Conservation (phyloP, 2,888 invertebrate genomes). For the Aricia artaxerxes region DNA sequence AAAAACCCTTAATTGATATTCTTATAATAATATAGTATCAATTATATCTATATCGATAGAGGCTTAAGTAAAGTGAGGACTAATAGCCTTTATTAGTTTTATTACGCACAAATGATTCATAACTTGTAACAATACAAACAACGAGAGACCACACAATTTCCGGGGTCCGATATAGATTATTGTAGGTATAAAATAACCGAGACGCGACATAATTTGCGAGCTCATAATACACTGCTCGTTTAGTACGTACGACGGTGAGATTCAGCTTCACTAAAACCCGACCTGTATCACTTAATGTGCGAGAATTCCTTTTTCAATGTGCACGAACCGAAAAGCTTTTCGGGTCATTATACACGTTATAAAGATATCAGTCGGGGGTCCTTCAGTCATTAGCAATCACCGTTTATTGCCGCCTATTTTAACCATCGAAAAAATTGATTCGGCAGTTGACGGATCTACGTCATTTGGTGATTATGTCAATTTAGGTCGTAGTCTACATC, state of each 20-base stretch:
- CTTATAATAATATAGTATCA: too few relatives aligned
- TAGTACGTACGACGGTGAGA: neutral
- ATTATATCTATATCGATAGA: neutral
- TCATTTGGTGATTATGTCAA: too few relatives aligned
- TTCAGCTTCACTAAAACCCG: neutral
- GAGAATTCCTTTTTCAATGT: neutral
- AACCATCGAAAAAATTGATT: neutral
- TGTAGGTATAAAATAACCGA: neutral
- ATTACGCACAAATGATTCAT: conserved; percentile 23
- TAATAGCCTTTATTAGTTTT: conserved; percentile 1
- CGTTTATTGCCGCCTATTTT: neutral
- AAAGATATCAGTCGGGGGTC: conserved; percentile 7
- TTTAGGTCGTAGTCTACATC: too few relatives aligned
- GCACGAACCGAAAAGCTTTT: conserved; percentile 3
- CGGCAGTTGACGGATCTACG: too few relatives aligned
- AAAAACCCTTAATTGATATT: too few relatives aligned
- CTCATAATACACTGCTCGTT: conserved; percentile 4
- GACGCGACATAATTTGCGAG: neutral
- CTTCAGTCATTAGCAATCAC: neutral
- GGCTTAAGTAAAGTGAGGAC: neutral
- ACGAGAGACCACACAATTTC: conserved; percentile 3
- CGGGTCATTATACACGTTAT: conserved; percentile 3
- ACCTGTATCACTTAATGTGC: neutral
- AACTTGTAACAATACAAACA: neutral
- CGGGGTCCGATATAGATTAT: neutral